Evolutionary conservation across 2,113 vertebrate genomes (phyloP), one percentile per base, ranked within the genome.

Genomic region (Neomonachus schauinslandi): DNA sequence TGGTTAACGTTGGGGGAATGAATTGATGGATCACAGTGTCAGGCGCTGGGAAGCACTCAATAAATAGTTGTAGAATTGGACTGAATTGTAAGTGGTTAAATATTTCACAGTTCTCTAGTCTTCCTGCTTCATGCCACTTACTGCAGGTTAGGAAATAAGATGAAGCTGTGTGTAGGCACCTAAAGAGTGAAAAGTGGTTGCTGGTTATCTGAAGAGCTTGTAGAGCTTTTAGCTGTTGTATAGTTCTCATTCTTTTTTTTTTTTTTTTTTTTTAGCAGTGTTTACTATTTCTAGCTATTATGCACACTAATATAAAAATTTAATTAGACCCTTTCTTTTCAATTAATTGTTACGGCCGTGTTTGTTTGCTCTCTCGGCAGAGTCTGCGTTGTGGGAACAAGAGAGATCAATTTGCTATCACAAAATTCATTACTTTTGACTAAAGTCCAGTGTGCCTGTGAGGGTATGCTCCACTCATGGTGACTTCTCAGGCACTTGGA

Each of bases 251-350:
- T 61, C 49, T 55, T 57, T 28, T 22, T 63, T 57, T 53, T 85
- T 69, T 42, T 72, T 39, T 39, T 74, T 46, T 71, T 94, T 92
- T 95, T 59, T 7, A 96, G 55, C 79, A 77, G 1, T 98, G 96
- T 98, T 98, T 98, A 95, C 95, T 97, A 81, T 98, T 97, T 97
- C 98, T 98, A 94, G 93, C 81, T 91, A 87, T 97, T 98, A 89
- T 97, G 97, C 95, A 91, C 94, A 96, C 85, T 77, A 95, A 98
- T 93, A 97, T 96, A 98, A 97, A 98, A 97, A 80, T 96, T 98
- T 98, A 98, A 98, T 98, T 98, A 97, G 91, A 82, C 33, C 51
- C 87, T 97, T 96, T 93, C 97, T 98, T 97, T 97, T 97, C 85
- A 94, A 85, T 98, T 98, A 97, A 97, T 98, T 92, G 96, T 96